Base-by-base conservation (phyloP, 2,888 invertebrate genomes). In the Silvanus unidentatus region DNA sequence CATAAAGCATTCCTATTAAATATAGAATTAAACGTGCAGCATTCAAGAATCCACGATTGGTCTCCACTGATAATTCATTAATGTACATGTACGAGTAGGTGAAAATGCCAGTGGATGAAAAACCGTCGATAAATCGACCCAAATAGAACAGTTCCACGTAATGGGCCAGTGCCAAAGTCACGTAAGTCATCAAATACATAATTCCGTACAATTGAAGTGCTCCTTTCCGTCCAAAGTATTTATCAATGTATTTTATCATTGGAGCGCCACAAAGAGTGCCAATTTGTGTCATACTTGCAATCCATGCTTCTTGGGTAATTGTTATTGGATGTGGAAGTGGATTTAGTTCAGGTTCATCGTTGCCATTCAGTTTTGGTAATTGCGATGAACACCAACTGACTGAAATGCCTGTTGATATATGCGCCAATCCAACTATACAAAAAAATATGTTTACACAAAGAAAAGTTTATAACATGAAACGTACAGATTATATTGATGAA, bases 41-140 rank as follows among this genome's bases (percentile, higher is more conserved):
- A 9, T 56, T 54, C 2, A 91, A 72, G 0, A 86, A 80, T 0
- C 92, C 93, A 46, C 94, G 75, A 10, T 82, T 79, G 22, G 84
- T 82, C 43, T 84, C 81, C 75, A 88, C 84, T 4, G 90, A 80
- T 29, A 90, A 87, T 71, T 93, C 93, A 32, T 88, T 88, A 47
- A 89, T 80, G 70, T 92, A 93, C 79, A 91, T 86, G 0, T 92
- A 90, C 0, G 82, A 79, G 1, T 84, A 79, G 0, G 84, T 81
- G 71, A 84, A 86, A 10, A 81, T 72, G 62, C 83, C 78, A 0
- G 86, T 84, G 0, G 80, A 76, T 1, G 79, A 81, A 0, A 84
- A 60, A 35, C 88, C 88, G 69, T 77, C 78, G 48, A 75, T 71
- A 54, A 77, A 75, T 43, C 76, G 75, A 40, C 78, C 82, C 5